Conservation (phyloP, 2,797 vertebrate species). For the Rhinogobio ventralis region DNA sequence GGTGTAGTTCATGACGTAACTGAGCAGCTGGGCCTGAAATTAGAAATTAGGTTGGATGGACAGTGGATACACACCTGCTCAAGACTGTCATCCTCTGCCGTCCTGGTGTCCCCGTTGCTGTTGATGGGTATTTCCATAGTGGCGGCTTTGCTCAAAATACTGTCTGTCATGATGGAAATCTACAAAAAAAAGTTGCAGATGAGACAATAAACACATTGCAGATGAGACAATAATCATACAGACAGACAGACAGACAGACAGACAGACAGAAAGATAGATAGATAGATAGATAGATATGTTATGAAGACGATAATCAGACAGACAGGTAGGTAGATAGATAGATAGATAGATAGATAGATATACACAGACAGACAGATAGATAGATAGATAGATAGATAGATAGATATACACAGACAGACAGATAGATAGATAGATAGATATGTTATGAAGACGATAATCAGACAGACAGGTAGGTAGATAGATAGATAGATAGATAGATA, state of each 20-base stretch:
- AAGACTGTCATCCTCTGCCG: conserved; percentile 89
- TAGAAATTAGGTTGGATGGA: background rate
- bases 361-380: too few relatives aligned
- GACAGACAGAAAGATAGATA: background rate
- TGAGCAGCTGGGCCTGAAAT: background rate
- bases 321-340: too few relatives aligned
- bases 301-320: background rate
- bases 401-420: too few relatives aligned
- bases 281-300: background rate
- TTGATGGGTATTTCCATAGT: conserved; percentile 99
- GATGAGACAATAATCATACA: background rate
- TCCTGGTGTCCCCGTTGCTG: conserved; percentile 90
- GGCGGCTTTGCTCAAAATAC: conserved; percentile 94
- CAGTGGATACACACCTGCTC: conserved; percentile 85
- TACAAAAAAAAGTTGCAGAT: background rate
- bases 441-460: too few relatives aligned
- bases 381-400: too few relatives aligned
- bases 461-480: too few relatives aligned
- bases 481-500: too few relatives aligned
- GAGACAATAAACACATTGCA: background rate
- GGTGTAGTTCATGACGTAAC: background rate
- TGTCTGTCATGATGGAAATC: conserved; percentile 87
- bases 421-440: too few relatives aligned
- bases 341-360: too few relatives aligned
- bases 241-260: fast-evolving